These are phyloP conservation scores for Beris morrisii DNA, from an alignment of 2,888 invertebrate species.

Conservation along the genomic window DNA sequence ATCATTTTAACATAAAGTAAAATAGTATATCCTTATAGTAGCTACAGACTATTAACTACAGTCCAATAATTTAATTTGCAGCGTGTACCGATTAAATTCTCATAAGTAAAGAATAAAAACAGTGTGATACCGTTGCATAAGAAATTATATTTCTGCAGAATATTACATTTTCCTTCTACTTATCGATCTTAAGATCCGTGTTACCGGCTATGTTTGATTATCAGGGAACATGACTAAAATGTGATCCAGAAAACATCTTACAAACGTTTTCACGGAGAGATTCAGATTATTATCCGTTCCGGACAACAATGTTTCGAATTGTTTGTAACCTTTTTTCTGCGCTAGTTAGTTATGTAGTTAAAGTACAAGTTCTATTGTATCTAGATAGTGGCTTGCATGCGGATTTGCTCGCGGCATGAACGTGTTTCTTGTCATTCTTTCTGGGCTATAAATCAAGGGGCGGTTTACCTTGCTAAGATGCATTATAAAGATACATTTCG, in stretches of 20 bases:
- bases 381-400: background rate
- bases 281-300: conserved; percentile 25
- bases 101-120: no score
- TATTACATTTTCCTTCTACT: background rate
- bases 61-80: no score
- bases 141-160: no score
- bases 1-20: no score
- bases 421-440: conserved; percentile 29
- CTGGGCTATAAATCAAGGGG: conserved; percentile 21
- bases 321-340: background rate
- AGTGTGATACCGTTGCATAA: no score
- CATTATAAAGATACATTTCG: no score
- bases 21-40: no score
- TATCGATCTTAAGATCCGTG: conserved; percentile 29
- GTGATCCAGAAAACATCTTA: conserved; percentile 17
- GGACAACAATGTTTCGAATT: conserved; percentile 19
- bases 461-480: conserved; percentile 11
- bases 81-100: no score
- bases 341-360: background rate
- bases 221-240: conserved; percentile 22
- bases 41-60: no score
- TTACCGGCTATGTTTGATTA: conserved; percentile 32
- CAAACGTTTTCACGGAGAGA: conserved; percentile 14
- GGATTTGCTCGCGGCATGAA: conserved; percentile 21
- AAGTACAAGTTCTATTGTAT: background rate